Evolutionary conservation across 1,140 invertebrate species (phyloP), one percentile per base, ranked within the genome.

Genomic region (Nilaparvata lugens): DNA sequence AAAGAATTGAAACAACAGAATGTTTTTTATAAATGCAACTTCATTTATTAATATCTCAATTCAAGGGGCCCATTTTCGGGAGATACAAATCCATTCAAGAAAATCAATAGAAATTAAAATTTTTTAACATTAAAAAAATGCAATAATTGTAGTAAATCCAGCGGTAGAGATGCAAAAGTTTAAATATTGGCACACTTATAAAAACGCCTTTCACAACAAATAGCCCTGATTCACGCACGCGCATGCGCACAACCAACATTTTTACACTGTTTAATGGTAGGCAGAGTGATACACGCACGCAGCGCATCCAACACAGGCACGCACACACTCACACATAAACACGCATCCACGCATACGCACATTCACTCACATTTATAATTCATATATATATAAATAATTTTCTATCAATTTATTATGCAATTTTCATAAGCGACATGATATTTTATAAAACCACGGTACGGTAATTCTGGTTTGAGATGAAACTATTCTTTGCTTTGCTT

Each of bases 101-200:
- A 56, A 61, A 62, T 56, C 42, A 43, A 62, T 54, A 54, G 38
- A 59, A 59, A 62, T 58, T 52, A 56, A 61, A 61, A 56, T 48
- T 4, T 52, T 45, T 13, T 21, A 45, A 23, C 18, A 60, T 60
- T 35, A 35, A 35, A 35, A 35, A 35, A 35, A 35, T 35, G 58
- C 59, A 61, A 35, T 45, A 61, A 43, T 58, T 51, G 51, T 58
- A 24, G 58, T 58, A 63, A 52, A 58, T 40, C 40, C 42, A 51
- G 51, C 52, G 59, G 52, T 43, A 58, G 24, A 48, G 60, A 55
- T 64, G 52, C 59, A 60, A 54, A 62, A 43, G 24, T 56, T 51
- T 43, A 35, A 62, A 43, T 35, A 62, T 65, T 65, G 64, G 64
- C 64, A 65, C 64, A 62, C 64, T 56, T 56, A 60, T 24, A 66